Evolutionary conservation across 2,113 vertebrate species (phyloP).

Genomic region (Catharus fuscescens): DNA sequence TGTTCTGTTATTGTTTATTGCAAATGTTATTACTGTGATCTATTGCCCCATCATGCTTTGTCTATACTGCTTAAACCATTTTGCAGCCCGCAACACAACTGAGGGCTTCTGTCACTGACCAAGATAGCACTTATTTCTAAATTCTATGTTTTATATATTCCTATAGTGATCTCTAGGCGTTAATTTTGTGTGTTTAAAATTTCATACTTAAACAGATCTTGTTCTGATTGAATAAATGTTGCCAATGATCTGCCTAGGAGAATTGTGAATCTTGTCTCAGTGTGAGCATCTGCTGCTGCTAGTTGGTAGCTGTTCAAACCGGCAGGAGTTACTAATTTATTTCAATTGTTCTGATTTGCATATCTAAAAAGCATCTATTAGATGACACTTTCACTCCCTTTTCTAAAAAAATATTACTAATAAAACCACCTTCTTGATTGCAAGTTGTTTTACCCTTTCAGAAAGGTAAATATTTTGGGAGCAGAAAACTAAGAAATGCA

Average conservation of each 20-base stretch:
- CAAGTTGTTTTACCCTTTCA: not conserved
- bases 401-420: not conserved
- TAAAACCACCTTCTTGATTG: not conserved
- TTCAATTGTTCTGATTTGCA: not conserved
- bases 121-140: constrained; percentile 65
- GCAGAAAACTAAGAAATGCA: not conserved
- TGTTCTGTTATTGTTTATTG: constrained; percentile 87
- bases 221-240: constrained; percentile 71
- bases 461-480: not conserved
- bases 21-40: constrained; percentile 87
- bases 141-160: constrained; percentile 64
- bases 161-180: constrained; percentile 66
- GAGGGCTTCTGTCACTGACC: constrained; percentile 69
- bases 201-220: constrained; percentile 73
- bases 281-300: not conserved
- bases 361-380: not conserved
- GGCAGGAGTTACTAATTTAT: not conserved
- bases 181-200: constrained; percentile 77
- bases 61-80: constrained; percentile 72
- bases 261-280: constrained; percentile 52
- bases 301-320: not conserved
- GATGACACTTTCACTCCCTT: not conserved
- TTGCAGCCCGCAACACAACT: constrained; percentile 65
- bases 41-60: constrained; percentile 78
- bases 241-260: constrained; percentile 40